phyloP scores from a whole-genome alignment of 2,888 invertebrate genomes.

The Epicampocera succincta region DNA sequence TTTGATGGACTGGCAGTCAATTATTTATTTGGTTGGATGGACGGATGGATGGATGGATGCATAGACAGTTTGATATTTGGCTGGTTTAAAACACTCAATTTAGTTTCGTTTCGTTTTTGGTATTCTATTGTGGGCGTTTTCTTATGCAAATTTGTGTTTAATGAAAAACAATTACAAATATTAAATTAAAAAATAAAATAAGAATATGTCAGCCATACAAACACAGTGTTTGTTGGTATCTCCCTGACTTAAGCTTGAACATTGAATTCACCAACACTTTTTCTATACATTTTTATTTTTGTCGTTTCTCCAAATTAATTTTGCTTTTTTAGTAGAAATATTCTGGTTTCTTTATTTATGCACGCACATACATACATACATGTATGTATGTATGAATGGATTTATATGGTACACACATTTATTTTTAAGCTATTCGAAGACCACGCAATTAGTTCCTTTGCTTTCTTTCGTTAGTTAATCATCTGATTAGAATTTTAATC shows the following conservation, averaged over 20 bases:
- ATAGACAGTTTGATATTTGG: slow-evolving; percentile 14
- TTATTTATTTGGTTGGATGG: background rate
- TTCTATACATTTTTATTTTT: slow-evolving; percentile 19
- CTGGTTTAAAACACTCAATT: slow-evolving; percentile 37
- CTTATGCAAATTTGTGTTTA: slow-evolving; percentile 53
- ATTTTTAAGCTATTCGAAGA: too few species aligned
- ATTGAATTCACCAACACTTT: slow-evolving; percentile 42
- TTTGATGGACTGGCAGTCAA: slow-evolving; percentile 11
- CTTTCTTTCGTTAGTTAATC: slow-evolving; percentile 35
- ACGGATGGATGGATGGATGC: background rate
- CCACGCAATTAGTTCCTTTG: slow-evolving; percentile 14
- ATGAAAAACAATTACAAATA: slow-evolving; percentile 40
- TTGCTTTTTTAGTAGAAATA: slow-evolving; percentile 35
- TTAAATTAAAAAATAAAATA: background rate
- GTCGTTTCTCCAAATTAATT: slow-evolving; percentile 23
- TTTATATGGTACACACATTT: too few species aligned
- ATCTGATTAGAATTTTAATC: slow-evolving; percentile 57
- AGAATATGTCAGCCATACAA: background rate
- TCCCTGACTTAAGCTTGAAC: slow-evolving; percentile 39
- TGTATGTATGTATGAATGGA: too few species aligned
- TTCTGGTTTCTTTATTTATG: slow-evolving; percentile 39
- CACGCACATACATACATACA: background rate
- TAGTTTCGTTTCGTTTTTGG: slow-evolving; percentile 49
- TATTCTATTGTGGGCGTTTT: slow-evolving; percentile 61
- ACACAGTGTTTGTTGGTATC: slow-evolving; percentile 4